A percentile compares a stretch with the other conserved stretches of the same genome.
Evolutionary conservation across 2,797 vertebrate genomes (phyloP).

Genomic region (Lates japonicus): DNA sequence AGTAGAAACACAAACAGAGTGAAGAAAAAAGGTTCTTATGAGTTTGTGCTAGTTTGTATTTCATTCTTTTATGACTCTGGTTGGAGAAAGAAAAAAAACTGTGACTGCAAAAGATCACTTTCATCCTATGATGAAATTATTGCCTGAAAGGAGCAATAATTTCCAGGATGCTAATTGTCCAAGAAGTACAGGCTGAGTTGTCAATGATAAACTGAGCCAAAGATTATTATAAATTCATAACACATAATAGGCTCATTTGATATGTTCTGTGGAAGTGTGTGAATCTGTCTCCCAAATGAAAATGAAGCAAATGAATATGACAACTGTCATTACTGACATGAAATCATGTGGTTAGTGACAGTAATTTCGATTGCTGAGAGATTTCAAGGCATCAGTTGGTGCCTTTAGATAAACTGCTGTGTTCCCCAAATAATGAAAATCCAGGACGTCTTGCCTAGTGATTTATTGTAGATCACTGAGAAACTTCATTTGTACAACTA

Average conservation of each 20-base stretch:
- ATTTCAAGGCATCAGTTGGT: conserved; percentile 9
- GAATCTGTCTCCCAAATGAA: conserved; percentile 8
- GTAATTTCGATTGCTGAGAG: not conserved
- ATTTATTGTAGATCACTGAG: too few species aligned
- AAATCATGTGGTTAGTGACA: conserved; percentile 17
- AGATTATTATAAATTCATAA: conserved; percentile 42
- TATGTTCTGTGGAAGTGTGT: conserved; percentile 12
- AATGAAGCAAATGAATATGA: conserved; percentile 10
- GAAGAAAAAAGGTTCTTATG: not conserved
- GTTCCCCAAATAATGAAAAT: too few species aligned
- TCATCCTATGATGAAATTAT: conserved; percentile 73
- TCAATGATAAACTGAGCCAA: conserved; percentile 42
- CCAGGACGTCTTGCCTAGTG: too few species aligned
- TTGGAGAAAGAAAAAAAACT: not conserved
- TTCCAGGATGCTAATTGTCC: conserved; percentile 58
- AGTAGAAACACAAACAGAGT: conserved; percentile 20
- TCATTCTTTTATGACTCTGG: conserved; percentile 10
- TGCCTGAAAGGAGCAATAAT: conserved; percentile 62
- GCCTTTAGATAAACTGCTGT: not conserved
- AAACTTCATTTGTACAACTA: not conserved
- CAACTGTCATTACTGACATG: conserved; percentile 3
- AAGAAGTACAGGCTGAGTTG: conserved; percentile 34
- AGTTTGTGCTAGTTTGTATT: conserved; percentile 24
- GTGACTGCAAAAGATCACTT: conserved; percentile 43
- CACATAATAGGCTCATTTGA: not conserved